These are phyloP conservation scores for Microchrysa polita DNA, from an alignment of 2,888 invertebrate species.

Conservation along the genomic window DNA sequence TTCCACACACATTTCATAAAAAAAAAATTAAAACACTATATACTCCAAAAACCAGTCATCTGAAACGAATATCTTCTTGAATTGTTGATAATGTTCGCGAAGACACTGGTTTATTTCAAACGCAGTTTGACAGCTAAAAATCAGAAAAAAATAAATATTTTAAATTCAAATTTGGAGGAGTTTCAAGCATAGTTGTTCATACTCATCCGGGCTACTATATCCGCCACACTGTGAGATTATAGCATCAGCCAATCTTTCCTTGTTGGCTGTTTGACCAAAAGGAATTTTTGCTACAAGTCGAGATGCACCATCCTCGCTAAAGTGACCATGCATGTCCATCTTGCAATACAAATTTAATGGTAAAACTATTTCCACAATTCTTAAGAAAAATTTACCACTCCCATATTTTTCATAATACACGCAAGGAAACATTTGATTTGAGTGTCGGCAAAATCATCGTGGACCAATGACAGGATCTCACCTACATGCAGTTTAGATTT, in stretches of 20 bases:
- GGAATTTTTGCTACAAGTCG: not conserved
- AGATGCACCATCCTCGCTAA: too few species aligned
- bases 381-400: not conserved
- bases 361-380: too few species aligned
- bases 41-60: too few species aligned
- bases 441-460: not conserved
- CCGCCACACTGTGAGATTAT: not conserved
- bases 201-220: not conserved
- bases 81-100: too few species aligned
- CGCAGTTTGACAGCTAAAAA: not conserved
- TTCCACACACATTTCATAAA: too few species aligned
- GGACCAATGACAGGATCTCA: not conserved
- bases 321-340: too few species aligned
- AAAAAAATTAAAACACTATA: too few species aligned
- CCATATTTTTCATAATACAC: not conserved
- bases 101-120: too few species aligned
- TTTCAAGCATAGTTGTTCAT: too few species aligned
- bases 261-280: not conserved
- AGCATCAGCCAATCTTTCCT: not conserved
- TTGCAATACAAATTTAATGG: too few species aligned
- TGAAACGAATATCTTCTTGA: too few species aligned
- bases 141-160: not conserved
- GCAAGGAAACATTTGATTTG: not conserved
- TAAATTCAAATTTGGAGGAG: not conserved
- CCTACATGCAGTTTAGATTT: too few species aligned